Evolutionary conservation across 2,888 invertebrate species (phyloP), one percentile per base, ranked within the genome.

Genomic region (Lymantria dispar): DNA sequence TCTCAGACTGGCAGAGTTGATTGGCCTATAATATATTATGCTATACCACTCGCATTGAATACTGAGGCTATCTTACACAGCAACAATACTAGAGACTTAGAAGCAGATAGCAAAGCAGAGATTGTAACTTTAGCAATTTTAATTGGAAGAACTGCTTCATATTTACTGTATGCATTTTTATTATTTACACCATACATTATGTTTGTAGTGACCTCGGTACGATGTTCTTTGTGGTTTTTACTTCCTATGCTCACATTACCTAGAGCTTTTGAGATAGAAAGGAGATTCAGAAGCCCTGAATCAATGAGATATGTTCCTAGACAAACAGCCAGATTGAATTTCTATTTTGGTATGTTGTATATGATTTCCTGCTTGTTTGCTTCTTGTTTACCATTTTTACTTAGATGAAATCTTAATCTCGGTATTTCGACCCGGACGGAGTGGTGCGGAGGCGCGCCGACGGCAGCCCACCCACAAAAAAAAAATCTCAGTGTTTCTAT

Each of bases 41-140:
- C 98, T 22, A 95, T 98, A 70, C 98, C 98, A 7, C 86, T 99
- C 56, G 98, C 98, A 9, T 86, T 99, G 15, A 98, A 98, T 74
- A 98, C 98, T 1, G 98, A 98, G 83, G 98, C 98, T 45, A 98
- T 98, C 74, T 91, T 99, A 51, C 98, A 98, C 79, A 96, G 97
- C 74, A 99, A 98, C 80, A 98, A 99, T 79, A 97, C 98, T 0
- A 93, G 98, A 63, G 98, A 98, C 87, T 93, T 96, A 64, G 97
- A 97, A 74, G 95, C 95, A 53, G 98, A 98, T 76, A 94, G 94
- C 56, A 94, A 94, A 78, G 98, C 97, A 44, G 98, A 98, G 58
- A 98, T 98, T 71, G 97, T 98, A 0, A 99, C 98, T 12, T 87
- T 98, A 69, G 98, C 98, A n/a, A 98, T 98, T 74, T 86, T 98